Evolutionary conservation across 23 tunicate genomes (phyloP), one percentile per base, ranked within the genome.

Genomic region (Aplidium turbinatum): DNA sequence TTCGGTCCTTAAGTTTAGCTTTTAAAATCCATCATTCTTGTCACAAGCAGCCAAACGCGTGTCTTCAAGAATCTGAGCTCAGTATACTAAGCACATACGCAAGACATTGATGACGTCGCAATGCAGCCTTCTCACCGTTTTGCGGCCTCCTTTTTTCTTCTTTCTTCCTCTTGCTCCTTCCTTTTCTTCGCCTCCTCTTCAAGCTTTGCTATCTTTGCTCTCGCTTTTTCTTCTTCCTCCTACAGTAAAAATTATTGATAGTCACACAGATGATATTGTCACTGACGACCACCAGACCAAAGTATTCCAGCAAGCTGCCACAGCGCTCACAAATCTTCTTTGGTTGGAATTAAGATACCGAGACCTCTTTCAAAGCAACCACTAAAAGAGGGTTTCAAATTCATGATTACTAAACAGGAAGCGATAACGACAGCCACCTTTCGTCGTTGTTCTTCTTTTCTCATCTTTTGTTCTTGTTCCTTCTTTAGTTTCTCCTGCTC

Each of bases 211-310:
- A 79, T 69, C 9, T 60, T 61, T 30, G 33, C 78, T 65, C 79
- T 33, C 11, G 50, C 68, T 57, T 79, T 71, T 28, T 57, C 76
- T 64, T 87, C 94, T 35, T 81, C 78, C 78, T 78, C 35, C 64
- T 42, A 33, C 29, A 28, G 29, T 24, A 26, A 32, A 57, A 74
- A 54, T 19, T 13, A 19, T 16, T 7, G 22, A 7, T 13, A 13
- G 20, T 13, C 9, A 56, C 63, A 56, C 22, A 56, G 22, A 56
- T 56, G 9, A 16, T 13, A 16, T 7, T 13, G 63, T n/a, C n/a
- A n/a, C n/a, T n/a, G n/a, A n/a, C n/a, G n/a, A n/a, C n/a, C n/a
- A n/a, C n/a, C n/a, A n/a, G n/a, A n/a, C n/a, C n/a, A n/a, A n/a
- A n/a, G n/a, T n/a, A n/a, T n/a, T n/a, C 25, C 63, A 56, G 20